Percentiles rank a stretch among this genome's conserved stretches.
These are phyloP conservation scores for Chironomus striatipennis DNA, from an alignment of 1,140 invertebrate species.

Conservation along the genomic window DNA sequence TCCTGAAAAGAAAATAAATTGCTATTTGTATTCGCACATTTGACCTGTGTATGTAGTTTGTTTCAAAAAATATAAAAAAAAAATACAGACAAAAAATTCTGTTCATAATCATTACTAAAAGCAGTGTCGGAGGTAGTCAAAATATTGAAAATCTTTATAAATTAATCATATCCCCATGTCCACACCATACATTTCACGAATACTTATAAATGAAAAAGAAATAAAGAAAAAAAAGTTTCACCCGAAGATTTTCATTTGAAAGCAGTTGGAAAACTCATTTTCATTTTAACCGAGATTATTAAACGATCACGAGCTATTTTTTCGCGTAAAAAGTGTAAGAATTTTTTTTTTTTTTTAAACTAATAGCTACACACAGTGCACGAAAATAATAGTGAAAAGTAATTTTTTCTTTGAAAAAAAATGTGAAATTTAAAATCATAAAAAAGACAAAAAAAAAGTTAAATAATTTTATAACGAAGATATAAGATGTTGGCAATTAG, in stretches of 20 bases:
- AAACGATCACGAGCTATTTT: slow-evolving; percentile 18
- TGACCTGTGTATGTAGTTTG: too few relatives aligned
- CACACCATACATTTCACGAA: not conserved
- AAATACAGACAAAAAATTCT: too few relatives aligned
- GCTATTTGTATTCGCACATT: too few relatives aligned
- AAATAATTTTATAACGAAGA: too few relatives aligned
- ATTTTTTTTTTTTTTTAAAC: not conserved
- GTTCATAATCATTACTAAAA: not conserved
- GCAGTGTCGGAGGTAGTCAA: not conserved
- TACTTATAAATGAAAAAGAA: not conserved
- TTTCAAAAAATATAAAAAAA: too few relatives aligned
- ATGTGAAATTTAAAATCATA: too few relatives aligned
- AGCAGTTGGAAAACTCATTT: not conserved
- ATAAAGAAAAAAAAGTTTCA: not conserved
- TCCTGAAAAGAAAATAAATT: too few relatives aligned
- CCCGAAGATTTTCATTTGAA: not conserved
- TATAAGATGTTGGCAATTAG: not conserved
- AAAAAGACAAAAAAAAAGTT: too few relatives aligned
- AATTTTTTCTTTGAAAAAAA: too few relatives aligned
- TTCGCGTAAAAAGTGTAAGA: slow-evolving; percentile 12
- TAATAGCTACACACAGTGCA: too few relatives aligned
- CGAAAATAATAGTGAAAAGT: too few relatives aligned
- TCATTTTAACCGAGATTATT: slow-evolving; percentile 19
- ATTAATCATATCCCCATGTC: not conserved
- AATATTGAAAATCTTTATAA: not conserved